Evolutionary conservation across 92 coral and sea anemone genomes (phyloP).

Genomic region (Desmophyllum pertusum): DNA sequence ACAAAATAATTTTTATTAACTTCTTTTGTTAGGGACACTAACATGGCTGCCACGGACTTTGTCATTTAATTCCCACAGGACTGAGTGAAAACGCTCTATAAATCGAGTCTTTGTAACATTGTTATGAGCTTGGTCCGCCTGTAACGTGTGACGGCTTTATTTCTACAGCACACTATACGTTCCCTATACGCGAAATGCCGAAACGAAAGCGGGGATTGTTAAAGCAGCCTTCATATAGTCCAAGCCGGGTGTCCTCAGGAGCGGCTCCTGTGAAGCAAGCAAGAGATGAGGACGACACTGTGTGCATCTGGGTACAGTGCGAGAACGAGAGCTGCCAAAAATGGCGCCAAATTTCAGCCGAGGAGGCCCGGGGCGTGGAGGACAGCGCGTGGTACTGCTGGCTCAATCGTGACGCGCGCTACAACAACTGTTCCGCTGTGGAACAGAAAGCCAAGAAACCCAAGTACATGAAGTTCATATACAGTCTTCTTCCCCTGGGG

Average conservation of each 20-base stretch:
- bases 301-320: conserved; percentile 88
- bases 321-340: conserved; percentile 80
- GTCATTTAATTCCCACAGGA: too few species aligned
- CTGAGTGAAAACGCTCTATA: too few species aligned
- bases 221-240: neutral
- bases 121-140: too few species aligned
- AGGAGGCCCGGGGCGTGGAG: conserved; percentile 69
- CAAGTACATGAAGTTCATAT: conserved; percentile 84
- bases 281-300: conserved; percentile 18
- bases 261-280: neutral
- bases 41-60: too few species aligned
- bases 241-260: conserved; percentile 5
- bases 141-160: too few species aligned
- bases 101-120: too few species aligned
- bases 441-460: conserved; percentile 85
- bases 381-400: conserved; percentile 91
- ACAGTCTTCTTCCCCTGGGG: conserved; percentile 81
- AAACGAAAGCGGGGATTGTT: conserved; percentile 53
- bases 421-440: conserved; percentile 72
- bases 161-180: neutral
- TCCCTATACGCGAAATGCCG: conserved; percentile 44
- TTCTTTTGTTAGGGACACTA: too few species aligned
- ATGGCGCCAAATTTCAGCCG: conserved; percentile 88
- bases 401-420: conserved; percentile 74
- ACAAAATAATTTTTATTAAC: too few species aligned